Evolutionary conservation across 2,888 invertebrate species (phyloP).

Genomic region (Brenthis daphne): DNA sequence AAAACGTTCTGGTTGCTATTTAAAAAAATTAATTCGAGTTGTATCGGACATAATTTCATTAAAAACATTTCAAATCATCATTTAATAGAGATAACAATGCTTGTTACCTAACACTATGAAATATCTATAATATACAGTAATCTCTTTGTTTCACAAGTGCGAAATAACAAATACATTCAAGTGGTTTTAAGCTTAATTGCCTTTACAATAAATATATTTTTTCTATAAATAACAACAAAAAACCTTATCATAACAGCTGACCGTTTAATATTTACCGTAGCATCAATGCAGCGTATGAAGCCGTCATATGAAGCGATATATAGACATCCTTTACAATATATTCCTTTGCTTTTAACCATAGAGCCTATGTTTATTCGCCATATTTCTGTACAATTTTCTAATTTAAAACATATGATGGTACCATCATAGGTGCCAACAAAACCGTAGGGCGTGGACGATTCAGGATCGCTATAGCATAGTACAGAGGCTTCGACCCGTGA

Average conservation of each 20-base stretch:
- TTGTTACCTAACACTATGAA: no score
- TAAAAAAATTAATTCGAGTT: no score
- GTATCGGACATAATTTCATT: no score
- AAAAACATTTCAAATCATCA: no score
- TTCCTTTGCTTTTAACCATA: conserved; percentile 84
- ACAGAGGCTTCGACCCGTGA: conserved; percentile 89
- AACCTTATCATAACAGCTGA: background rate
- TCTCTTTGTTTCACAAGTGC: no score
- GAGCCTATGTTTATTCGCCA: conserved; percentile 85
- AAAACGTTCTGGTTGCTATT: no score
- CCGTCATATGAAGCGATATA: conserved; percentile 89
- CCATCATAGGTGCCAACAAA: conserved; percentile 91
- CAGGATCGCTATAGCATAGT: conserved; percentile 59
- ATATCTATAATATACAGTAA: no score
- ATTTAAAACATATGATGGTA: conserved; percentile 84
- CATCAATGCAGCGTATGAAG: conserved; percentile 81
- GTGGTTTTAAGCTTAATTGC: background rate
- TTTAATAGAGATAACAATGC: no score
- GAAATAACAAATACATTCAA: no score
- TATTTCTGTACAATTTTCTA: conserved; percentile 74
- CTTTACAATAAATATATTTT: background rate
- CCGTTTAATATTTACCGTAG: conserved; percentile 62
- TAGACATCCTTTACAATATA: conserved; percentile 63
- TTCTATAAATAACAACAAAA: background rate
- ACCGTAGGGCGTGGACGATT: conserved; percentile 60